phyloP scores from a whole-genome alignment of 2,797 vertebrate species.

The Acridotheres tristis region DNA sequence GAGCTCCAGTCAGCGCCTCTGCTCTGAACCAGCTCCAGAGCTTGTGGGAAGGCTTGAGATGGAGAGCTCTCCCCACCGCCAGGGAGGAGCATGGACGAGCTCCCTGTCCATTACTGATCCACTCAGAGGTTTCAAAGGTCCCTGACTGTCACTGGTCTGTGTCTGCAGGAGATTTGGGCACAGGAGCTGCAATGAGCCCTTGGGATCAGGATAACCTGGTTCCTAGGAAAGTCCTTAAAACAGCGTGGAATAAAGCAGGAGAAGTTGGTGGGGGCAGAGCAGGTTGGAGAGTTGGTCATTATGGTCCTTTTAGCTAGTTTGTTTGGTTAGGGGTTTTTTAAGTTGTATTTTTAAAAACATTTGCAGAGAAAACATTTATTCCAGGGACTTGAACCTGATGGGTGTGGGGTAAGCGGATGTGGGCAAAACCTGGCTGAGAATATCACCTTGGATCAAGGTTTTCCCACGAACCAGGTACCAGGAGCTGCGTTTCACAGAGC shows the following conservation, averaged over 20 bases:
- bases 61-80: fast-evolving
- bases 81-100: fast-evolving
- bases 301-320: fast-evolving
- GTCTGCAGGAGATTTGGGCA: background rate
- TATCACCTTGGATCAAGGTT: background rate
- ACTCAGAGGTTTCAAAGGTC: background rate
- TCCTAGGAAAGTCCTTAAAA: fast-evolving
- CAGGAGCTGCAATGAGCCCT: background rate
- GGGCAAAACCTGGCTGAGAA: background rate
- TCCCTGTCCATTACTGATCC: background rate
- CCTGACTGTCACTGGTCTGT: fast-evolving
- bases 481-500: fast-evolving
- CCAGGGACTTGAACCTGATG: fast-evolving
- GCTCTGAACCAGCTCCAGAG: fast-evolving
- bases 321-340: fast-evolving
- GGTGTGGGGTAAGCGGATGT: background rate
- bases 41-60: fast-evolving
- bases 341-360: background rate
- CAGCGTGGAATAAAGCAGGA: background rate
- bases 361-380: background rate
- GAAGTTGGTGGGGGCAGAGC: background rate
- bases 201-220: background rate
- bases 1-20: background rate
- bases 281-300: fast-evolving
- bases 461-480: fast-evolving